Conservation (phyloP, 2,888 invertebrate genomes). For the Aromia moschata region DNA sequence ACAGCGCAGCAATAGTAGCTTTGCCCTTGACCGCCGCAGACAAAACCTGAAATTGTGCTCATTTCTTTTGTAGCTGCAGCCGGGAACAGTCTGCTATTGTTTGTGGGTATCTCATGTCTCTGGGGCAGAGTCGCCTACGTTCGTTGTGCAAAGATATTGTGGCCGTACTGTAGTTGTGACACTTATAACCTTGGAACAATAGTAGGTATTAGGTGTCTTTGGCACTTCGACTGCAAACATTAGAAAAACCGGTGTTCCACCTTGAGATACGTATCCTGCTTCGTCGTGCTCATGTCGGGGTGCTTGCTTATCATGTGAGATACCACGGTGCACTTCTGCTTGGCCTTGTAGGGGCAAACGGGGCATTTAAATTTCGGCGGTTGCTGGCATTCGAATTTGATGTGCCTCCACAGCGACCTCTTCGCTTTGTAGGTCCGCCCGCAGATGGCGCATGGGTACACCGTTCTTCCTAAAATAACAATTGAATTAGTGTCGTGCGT, state of each 20-base stretch:
- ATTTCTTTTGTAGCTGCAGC: no score
- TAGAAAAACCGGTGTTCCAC: conserved; percentile 1
- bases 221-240: no score
- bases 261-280: conserved; percentile 6
- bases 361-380: conserved; percentile 36
- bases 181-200: no score
- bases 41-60: no score
- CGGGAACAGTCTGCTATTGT: no score
- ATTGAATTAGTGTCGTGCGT: background rate
- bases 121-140: no score
- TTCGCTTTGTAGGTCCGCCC: conserved; percentile 32
- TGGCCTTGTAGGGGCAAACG: conserved; percentile 33
- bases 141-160: no score
- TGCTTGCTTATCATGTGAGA: conserved; percentile 31
- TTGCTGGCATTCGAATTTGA: conserved; percentile 38
- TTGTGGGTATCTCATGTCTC: no score
- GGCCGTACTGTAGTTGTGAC: no score
- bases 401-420: conserved; percentile 38
- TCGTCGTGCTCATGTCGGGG: conserved; percentile 7
- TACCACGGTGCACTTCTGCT: conserved; percentile 33
- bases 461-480: conserved; percentile 19
- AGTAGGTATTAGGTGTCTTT: no score
- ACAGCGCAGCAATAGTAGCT: no score
- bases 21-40: no score
- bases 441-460: conserved; percentile 28